A percentile compares a stretch with the other conserved stretches of the same genome.
These are phyloP conservation scores for Rhinoraja longicauda DNA, from an alignment of 2,797 vertebrate species.

Conservation along the genomic window DNA sequence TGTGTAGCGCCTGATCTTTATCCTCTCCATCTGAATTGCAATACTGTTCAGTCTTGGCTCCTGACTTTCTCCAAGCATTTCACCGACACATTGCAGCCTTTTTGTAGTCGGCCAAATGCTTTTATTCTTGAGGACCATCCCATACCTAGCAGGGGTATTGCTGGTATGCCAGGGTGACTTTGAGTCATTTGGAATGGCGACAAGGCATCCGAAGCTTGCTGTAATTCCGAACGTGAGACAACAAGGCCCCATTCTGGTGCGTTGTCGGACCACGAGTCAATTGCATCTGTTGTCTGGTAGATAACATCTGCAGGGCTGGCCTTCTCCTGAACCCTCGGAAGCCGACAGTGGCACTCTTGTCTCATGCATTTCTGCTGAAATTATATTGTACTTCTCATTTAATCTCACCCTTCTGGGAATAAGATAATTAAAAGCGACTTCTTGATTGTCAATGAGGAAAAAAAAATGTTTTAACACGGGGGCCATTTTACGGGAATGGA, in stretches of 20 bases:
- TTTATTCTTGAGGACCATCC: not conserved
- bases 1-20: not conserved
- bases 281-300: conserved; percentile 41
- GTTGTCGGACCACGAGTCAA: conserved; percentile 44
- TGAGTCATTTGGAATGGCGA: conserved; percentile 24
- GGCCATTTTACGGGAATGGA: not conserved
- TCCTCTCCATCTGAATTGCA: not conserved
- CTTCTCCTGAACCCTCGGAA: conserved; percentile 17
- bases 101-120: not conserved
- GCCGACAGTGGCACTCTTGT: conserved; percentile 13
- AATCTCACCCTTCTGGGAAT: not conserved
- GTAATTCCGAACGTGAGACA: conserved; percentile 42
- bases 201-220: conserved; percentile 44
- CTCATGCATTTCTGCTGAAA: not conserved
- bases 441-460: not conserved
- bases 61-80: not conserved
- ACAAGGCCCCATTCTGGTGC: conserved; percentile 42
- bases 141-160: too few relatives aligned
- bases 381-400: conserved; percentile 3
- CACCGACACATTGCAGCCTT: not conserved
- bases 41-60: not conserved
- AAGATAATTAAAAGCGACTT: not conserved
- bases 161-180: not conserved
- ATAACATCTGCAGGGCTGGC: conserved; percentile 45
- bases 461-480: not conserved